phyloP scores from a whole-genome alignment of 2,888 invertebrate species.

The Nemoura dubitans region DNA sequence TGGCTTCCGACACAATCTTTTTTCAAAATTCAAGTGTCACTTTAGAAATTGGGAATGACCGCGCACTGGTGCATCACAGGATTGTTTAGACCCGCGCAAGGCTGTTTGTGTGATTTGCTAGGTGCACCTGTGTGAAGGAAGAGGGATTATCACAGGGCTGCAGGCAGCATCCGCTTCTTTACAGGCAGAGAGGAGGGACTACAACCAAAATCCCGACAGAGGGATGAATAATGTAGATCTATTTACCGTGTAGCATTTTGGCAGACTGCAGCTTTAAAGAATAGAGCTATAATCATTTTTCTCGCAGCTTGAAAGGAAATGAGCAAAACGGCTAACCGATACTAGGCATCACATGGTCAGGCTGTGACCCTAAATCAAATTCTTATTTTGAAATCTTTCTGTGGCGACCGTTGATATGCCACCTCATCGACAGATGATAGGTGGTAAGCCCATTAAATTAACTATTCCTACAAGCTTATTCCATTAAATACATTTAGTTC shows the following conservation, averaged over 20 bases:
- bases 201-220: background rate
- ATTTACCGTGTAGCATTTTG: background rate
- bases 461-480: background rate
- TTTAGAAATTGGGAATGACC: no score
- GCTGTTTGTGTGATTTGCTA: background rate
- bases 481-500: background rate
- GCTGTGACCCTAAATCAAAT: background rate
- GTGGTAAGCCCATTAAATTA: background rate
- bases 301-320: background rate
- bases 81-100: background rate
- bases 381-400: background rate
- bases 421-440: background rate
- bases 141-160: conserved; percentile 16
- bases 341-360: no score
- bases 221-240: background rate
- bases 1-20: no score
- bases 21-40: no score
- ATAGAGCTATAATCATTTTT: conserved; percentile 4
- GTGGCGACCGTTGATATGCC: background rate
- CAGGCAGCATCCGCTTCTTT: conserved; percentile 18
- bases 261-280: background rate
- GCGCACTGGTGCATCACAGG: no score
- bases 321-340: background rate
- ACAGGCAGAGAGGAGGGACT: background rate
- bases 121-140: conserved; percentile 31